Conservation (phyloP, 1,140 invertebrate genomes). For the Eupeodes corollae region DNA sequence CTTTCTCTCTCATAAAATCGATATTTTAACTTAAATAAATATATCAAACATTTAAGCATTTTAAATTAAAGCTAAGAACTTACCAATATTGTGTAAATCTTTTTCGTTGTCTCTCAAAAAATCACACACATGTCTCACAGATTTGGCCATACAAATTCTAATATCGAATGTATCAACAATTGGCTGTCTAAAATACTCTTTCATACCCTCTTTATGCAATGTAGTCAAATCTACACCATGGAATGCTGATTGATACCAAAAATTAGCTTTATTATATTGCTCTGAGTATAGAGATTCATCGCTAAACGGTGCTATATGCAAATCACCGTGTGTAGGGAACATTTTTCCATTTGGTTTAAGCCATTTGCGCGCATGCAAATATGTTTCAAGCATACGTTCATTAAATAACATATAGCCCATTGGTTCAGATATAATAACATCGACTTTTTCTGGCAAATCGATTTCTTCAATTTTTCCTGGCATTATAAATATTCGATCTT, state of each 20-base stretch:
- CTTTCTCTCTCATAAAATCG: too few relatives aligned
- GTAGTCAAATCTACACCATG: conserved; percentile 93
- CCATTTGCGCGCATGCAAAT: conserved; percentile 98
- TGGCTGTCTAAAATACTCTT: conserved; percentile 97
- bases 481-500: conserved; percentile 80
- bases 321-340: conserved; percentile 92
- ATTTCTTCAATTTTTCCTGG: conserved; percentile 99
- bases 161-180: conserved; percentile 99
- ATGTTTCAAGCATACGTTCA: conserved; percentile 98
- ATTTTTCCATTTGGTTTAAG: conserved; percentile 83
- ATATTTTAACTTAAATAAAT: neutral
- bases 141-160: conserved; percentile 92
- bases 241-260: conserved; percentile 97
- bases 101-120: conserved; percentile 87
- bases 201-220: conserved; percentile 81
- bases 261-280: conserved; percentile 96
- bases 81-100: conserved; percentile 87
- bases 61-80: conserved; percentile 5
- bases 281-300: conserved; percentile 98
- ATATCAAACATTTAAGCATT: neutral
- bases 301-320: conserved; percentile 97
- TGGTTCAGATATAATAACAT: conserved; percentile 97
- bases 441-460: conserved; percentile 85
- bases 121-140: conserved; percentile 88
- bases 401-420: conserved; percentile 99